Conservation (phyloP, 2,888 invertebrate species). For the Aphodius granarius region DNA sequence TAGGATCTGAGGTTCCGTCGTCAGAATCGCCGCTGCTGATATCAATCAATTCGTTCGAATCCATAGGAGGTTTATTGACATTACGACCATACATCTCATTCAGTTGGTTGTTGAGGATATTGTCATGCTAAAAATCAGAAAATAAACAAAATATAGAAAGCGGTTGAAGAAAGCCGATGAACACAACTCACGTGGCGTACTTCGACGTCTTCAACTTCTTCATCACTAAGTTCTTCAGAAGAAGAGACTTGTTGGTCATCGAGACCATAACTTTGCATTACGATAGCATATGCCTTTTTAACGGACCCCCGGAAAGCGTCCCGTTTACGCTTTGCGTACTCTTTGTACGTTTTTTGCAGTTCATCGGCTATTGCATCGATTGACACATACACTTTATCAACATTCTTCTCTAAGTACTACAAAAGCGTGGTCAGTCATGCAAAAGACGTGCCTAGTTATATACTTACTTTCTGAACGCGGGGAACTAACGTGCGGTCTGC, state of each 20-base stretch:
- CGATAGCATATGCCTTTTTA: slow-evolving; percentile 75
- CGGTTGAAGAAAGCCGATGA: neutral
- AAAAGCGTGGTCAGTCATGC: slow-evolving; percentile 9
- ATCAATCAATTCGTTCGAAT: slow-evolving; percentile 74
- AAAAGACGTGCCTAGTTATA: neutral
- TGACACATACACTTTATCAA: slow-evolving; percentile 79
- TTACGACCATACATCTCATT: slow-evolving; percentile 55
- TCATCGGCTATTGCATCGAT: slow-evolving; percentile 82
- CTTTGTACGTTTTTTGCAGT: slow-evolving; percentile 72
- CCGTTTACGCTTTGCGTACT: slow-evolving; percentile 80
- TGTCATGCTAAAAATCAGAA: slow-evolving; percentile 35
- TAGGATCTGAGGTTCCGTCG: slow-evolving; percentile 53
- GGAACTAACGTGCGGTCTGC: slow-evolving; percentile 55
- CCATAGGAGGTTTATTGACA: slow-evolving; percentile 40
- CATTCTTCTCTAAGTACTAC: slow-evolving; percentile 78
- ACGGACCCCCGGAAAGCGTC: slow-evolving; percentile 78
- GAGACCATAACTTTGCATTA: slow-evolving; percentile 69
- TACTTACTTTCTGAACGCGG: slow-evolving; percentile 57
- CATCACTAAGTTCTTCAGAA: slow-evolving; percentile 62
- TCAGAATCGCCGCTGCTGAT: slow-evolving; percentile 77
- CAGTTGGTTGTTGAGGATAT: slow-evolving; percentile 51
- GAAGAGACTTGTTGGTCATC: slow-evolving; percentile 57
- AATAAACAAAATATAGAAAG: slow-evolving; percentile 16
- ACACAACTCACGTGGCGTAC: neutral
- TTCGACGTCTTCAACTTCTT: slow-evolving; percentile 29